Evolutionary conservation across 2,888 invertebrate genomes (phyloP), one percentile per base, ranked within the genome.

Genomic region (Dynastes tityus): DNA sequence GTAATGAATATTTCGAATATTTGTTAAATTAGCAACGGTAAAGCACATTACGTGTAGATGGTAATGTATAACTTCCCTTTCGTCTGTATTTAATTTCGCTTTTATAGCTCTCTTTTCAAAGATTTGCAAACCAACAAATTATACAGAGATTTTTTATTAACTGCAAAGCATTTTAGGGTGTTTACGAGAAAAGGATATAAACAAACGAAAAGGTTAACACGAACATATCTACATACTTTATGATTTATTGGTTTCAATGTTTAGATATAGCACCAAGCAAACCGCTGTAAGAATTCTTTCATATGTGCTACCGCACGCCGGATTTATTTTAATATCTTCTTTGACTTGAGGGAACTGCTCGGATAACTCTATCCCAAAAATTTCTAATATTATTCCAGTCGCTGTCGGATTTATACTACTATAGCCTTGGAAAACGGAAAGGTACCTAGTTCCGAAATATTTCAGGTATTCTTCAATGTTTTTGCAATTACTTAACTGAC

Each of bases 1-100:
- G 16, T 32, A 29, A 32, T 16, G 9, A 37, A 58, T 58, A 37
- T 58, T 58, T 58, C 37, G 32, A 71, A 55, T 71, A 71, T 55
- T 16, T 55, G 9, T 32, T 29, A 5, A 27, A 55, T 71, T 71
- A 55, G n/a, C 3, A 16, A 3, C 22, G 9, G 1, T 22, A 32
- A 13, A 22, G 37, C 29, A 16, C 32, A 32, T 32, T 32, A 32
- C 5, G 32, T 32, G 5, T 32, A 32, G 32, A 32, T 32, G 32
- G 5, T 32, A 32, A 32, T 32, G 5, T 13, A 63, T 2, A 11
- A 8, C 4, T 32, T 29, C 2, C n/a, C 32, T 11, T 45, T 49
- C 40, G 40, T n/a, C 22, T 22, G 13, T 49, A 22, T 32, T 11
- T 32, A 63, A 32, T 29, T 63, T 63, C 13, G n/a, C 13, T 32